phyloP scores from a whole-genome alignment of 2,888 invertebrate species.

The Erynnis tages region DNA sequence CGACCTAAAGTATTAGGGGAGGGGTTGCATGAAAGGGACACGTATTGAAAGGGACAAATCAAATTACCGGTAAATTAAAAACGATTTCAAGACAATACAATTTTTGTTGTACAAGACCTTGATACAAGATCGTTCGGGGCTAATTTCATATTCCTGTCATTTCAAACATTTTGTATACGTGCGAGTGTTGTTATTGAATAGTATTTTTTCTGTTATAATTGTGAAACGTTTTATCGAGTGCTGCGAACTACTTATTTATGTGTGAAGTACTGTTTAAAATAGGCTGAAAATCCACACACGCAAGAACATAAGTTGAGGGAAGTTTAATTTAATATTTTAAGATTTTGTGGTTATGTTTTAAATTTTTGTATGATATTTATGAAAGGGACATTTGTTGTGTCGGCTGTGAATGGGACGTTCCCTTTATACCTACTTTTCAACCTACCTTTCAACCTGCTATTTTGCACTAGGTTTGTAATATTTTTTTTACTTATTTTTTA shows the following conservation, averaged over 20 bases:
- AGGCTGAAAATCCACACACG: conserved; percentile 12
- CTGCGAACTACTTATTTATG: conserved; percentile 21
- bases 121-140: conserved; percentile 11
- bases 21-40: too few relatives aligned
- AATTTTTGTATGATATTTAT: conserved; percentile 28
- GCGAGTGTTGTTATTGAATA: conserved; percentile 13
- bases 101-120: conserved; percentile 18
- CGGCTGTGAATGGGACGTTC: conserved; percentile 21
- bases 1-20: too few relatives aligned
- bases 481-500: conserved; percentile 8
- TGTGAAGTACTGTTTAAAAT: conserved; percentile 15
- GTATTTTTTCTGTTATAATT: conserved; percentile 24
- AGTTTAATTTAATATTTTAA: conserved; percentile 17
- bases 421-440: conserved; percentile 21
- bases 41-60: too few relatives aligned
- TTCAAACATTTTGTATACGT: conserved; percentile 15
- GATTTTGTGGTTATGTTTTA: conserved; percentile 16
- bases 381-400: conserved; percentile 24
- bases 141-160: conserved; percentile 23
- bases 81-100: conserved; percentile 16
- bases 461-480: conserved; percentile 9
- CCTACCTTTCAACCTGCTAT: conserved; percentile 17
- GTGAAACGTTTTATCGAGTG: conserved; percentile 18
- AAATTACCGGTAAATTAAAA: conserved; percentile 24
- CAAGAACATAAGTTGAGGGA: conserved; percentile 19